Evolutionary conservation across 2,888 invertebrate genomes (phyloP).

Genomic region (Lacanobia wlatinum): DNA sequence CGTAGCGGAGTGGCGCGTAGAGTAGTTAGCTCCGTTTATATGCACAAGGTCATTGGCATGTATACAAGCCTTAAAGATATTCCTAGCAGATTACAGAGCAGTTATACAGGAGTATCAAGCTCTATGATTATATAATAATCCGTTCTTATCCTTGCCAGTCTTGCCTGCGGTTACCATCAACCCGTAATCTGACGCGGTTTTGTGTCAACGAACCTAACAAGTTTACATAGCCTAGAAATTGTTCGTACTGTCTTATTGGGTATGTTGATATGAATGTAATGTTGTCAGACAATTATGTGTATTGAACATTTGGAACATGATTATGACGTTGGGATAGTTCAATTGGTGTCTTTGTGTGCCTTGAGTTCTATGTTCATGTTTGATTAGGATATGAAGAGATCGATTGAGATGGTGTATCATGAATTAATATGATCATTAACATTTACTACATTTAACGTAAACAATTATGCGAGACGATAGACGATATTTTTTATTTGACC

Average conservation of each 20-base stretch:
- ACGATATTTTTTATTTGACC: too few relatives aligned
- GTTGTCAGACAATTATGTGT: conserved; percentile 14
- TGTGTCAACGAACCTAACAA: conserved; percentile 81
- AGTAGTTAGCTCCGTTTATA: too few relatives aligned
- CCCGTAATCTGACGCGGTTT: conserved; percentile 62
- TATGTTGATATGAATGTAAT: conserved; percentile 26
- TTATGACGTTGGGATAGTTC: neutral
- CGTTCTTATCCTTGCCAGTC: conserved; percentile 59
- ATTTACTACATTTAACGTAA: neutral
- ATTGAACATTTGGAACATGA: neutral
- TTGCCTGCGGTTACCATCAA: conserved; percentile 63
- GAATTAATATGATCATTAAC: neutral
- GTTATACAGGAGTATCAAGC: conserved; percentile 57
- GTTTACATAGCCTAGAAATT: conserved; percentile 71
- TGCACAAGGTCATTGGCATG: too few relatives aligned
- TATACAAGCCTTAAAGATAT: too few relatives aligned
- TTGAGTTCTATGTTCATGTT: neutral
- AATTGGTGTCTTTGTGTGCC: conserved; percentile 5
- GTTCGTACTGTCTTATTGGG: conserved; percentile 39
- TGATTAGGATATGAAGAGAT: conserved; percentile 3
- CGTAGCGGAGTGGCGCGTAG: too few relatives aligned
- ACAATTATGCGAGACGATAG: neutral
- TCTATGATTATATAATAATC: conserved; percentile 61
- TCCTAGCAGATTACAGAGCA: conserved; percentile 42
- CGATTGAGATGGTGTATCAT: neutral